Conservation (phyloP, 2,888 invertebrate genomes). For the Eilema griseolum region DNA sequence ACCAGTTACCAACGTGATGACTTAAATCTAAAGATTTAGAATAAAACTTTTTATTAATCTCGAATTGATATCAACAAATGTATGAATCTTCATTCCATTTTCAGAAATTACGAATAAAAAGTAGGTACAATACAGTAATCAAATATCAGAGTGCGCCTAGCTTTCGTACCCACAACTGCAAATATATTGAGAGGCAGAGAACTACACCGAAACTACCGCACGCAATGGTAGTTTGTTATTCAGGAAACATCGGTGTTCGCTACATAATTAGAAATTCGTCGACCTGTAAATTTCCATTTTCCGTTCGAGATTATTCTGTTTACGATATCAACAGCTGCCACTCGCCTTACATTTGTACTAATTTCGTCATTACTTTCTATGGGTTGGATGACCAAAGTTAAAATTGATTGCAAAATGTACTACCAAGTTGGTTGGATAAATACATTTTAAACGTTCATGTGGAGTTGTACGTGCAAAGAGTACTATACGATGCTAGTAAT, state of each 20-base stretch:
- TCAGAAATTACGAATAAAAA: neutral
- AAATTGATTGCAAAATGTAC: constrained; percentile 52
- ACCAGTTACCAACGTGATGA: too few relatives aligned
- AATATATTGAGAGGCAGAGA: neutral
- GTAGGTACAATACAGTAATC: neutral
- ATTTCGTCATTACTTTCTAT: constrained; percentile 59
- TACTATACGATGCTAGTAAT: constrained; percentile 8
- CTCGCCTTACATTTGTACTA: constrained; percentile 56
- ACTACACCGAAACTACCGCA: constrained; percentile 8
- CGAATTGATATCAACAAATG: too few relatives aligned
- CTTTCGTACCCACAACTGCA: neutral
- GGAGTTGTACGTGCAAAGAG: constrained; percentile 9
- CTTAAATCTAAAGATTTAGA: too few relatives aligned
- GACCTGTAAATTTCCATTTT: constrained; percentile 62
- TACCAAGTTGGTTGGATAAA: constrained; percentile 24
- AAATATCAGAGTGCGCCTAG: too few relatives aligned
- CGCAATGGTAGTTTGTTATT: constrained; percentile 48
- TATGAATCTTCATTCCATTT: too few relatives aligned
- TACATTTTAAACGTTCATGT: constrained; percentile 27
- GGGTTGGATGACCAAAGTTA: constrained; percentile 51
- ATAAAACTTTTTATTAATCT: too few relatives aligned
- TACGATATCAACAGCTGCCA: constrained; percentile 62
- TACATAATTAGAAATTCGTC: constrained; percentile 68
- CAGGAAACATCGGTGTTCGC: constrained; percentile 57
- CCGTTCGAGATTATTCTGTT: constrained; percentile 59